A percentile compares a stretch with the other conserved stretches of the same genome.
Conservation (phyloP, 2,797 vertebrate species). For the Cryptoblepharus egeriae region DNA sequence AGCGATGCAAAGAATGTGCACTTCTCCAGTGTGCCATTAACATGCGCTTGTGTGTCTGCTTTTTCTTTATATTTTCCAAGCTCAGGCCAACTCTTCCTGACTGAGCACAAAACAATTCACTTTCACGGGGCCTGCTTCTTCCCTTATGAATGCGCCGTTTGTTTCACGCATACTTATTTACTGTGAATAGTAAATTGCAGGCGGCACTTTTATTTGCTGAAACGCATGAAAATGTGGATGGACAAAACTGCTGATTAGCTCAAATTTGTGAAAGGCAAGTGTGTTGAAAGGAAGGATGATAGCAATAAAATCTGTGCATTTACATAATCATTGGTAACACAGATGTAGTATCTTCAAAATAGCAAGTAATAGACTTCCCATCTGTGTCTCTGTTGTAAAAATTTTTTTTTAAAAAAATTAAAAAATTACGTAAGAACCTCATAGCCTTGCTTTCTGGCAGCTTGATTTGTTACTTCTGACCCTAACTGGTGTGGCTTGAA, state of each 20-base stretch:
- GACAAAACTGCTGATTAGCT: constrained; percentile 41
- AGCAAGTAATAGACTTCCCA: constrained; percentile 36
- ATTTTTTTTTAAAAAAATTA: constrained; percentile 29
- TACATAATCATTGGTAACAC: constrained; percentile 37
- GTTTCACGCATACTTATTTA: constrained; percentile 41
- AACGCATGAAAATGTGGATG: constrained; percentile 20
- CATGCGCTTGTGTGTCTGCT: background rate
- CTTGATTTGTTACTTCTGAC: constrained; percentile 61
- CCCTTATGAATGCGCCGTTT: background rate
- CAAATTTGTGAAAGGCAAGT: constrained; percentile 35
- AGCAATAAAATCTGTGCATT: constrained; percentile 43
- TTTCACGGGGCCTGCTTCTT: constrained; percentile 1
- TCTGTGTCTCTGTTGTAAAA: constrained; percentile 41
- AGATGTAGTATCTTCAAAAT: constrained; percentile 27
- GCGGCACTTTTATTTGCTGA: background rate
- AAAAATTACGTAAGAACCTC: constrained; percentile 52
- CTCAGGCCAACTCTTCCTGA: background rate
- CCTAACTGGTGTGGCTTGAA: constrained; percentile 47
- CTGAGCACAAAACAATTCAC: constrained; percentile 15
- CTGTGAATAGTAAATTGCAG: constrained; percentile 31
- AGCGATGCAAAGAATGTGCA: constrained; percentile 2
- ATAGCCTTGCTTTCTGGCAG: constrained; percentile 44
- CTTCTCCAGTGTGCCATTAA: constrained; percentile 12
- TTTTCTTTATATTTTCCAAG: background rate
- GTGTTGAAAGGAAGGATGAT: constrained; percentile 29